Conservation (phyloP, 2,797 vertebrate genomes). For the Arctocebus calabarensis region DNA sequence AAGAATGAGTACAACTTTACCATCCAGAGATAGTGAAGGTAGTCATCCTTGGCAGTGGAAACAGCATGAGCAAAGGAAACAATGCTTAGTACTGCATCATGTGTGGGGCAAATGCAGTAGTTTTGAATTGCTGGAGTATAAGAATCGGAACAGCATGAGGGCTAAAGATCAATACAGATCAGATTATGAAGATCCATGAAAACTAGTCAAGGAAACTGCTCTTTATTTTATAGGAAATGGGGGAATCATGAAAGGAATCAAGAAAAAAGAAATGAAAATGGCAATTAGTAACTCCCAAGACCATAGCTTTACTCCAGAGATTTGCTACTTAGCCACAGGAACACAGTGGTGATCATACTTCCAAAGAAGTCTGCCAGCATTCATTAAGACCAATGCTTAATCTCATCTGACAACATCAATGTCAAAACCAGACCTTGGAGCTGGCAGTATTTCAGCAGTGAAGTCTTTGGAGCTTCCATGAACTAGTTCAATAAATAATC, state of each 20-base stretch:
- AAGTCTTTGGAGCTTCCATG: constrained; percentile 86
- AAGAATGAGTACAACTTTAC: constrained; percentile 33
- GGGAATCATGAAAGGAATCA: constrained; percentile 5
- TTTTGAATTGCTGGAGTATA: background rate
- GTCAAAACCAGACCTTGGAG: constrained; percentile 85
- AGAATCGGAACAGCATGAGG: background rate
- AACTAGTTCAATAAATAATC: constrained; percentile 86
- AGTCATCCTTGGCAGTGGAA: constrained; percentile 11
- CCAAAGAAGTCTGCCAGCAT: constrained; percentile 86
- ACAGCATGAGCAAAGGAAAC: constrained; percentile 49
- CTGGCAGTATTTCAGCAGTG: constrained; percentile 86
- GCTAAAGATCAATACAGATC: background rate
- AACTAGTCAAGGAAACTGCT: background rate
- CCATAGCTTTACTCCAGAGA: constrained; percentile 66
- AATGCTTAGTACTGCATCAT: background rate
- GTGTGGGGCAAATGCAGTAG: background rate
- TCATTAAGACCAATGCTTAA: constrained; percentile 87
- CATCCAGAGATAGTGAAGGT: background rate
- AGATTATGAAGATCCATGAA: background rate
- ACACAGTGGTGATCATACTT: constrained; percentile 78
- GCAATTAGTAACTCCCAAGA: constrained; percentile 25
- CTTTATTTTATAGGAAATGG: constrained; percentile 38
- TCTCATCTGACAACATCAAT: constrained; percentile 88
- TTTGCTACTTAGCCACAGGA: constrained; percentile 81
- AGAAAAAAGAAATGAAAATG: background rate